Evolutionary conservation across 2,888 invertebrate genomes (phyloP), one percentile per base, ranked within the genome.

Genomic region (Neoaliturus tenellus): DNA sequence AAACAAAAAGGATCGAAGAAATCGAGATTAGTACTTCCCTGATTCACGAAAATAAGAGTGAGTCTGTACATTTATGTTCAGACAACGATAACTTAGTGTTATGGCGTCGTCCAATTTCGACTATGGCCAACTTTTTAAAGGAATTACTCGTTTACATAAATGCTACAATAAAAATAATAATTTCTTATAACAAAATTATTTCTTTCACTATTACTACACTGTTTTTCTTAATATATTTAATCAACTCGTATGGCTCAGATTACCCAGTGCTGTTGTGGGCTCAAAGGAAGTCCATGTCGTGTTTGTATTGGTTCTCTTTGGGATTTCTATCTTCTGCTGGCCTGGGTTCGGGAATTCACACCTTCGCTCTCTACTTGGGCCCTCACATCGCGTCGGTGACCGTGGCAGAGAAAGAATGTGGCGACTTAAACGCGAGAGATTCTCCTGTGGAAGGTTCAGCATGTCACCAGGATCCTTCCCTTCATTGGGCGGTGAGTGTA

Each of bases 371-470:
- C 85, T 99, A 99, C 91, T 92, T 99, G 89, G 99, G 99, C n/a
- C 99, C 99, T 39, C 99, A 99, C 90, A 99, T 99, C 92, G 99
- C 99, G 84, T 94, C 97, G 83, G 99, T 99, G 62, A 99, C 99
- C 2, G 92, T 99, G 89, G 99, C 99, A 20, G 99, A 98, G 0
- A 99, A 98, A 90, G 99, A 99, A 91, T 99, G 99, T 90, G 96
- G 96, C 75, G 94, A 96, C 31, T 93, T 99, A 44, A 95, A 98
- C 91, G 99, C 99, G 90, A 99, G 99, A 0, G 95, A 96, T 88
- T 99, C 99, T 73, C 99, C 99, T 0, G 99, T 99, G 92, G 99
- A 99, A 25, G 98, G 98, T 90, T 97, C 98, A 89, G 93, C 98
- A 84, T 99, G 99, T 91, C 98, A 99, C 3, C 92, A 94, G n/a